Conservation (phyloP, 2,888 invertebrate species). For the Leptopilina syphax region DNA sequence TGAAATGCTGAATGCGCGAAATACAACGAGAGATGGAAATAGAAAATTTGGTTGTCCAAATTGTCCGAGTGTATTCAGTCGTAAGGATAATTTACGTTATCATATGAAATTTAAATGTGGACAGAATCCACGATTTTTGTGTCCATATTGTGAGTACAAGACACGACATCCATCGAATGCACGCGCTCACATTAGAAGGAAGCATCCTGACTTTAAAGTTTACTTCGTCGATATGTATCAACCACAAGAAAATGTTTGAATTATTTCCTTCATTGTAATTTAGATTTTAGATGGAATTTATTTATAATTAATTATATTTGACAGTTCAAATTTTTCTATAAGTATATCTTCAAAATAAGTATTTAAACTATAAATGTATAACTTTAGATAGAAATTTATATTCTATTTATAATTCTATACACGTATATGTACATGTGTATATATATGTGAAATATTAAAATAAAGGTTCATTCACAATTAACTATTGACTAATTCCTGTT, state of each 20-base stretch:
- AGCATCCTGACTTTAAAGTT: slow-evolving; percentile 62
- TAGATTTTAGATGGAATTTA: neutral
- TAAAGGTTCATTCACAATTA: too few species aligned
- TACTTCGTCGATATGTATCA: slow-evolving; percentile 55
- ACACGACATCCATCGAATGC: slow-evolving; percentile 71
- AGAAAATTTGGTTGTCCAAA: slow-evolving; percentile 48
- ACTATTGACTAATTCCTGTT: too few species aligned
- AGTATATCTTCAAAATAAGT: too few species aligned
- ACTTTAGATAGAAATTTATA: too few species aligned
- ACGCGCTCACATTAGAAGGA: slow-evolving; percentile 69
- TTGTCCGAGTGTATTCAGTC: slow-evolving; percentile 67
- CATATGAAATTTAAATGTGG: slow-evolving; percentile 68
- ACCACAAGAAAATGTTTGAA: neutral
- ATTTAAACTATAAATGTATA: too few species aligned
- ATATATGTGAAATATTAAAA: too few species aligned
- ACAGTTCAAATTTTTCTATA: too few species aligned
- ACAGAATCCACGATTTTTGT: slow-evolving; percentile 66
- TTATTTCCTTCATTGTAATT: too few species aligned
- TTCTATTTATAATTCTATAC: too few species aligned
- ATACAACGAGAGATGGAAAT: slow-evolving; percentile 7
- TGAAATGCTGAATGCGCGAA: slow-evolving; percentile 13
- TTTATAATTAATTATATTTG: too few species aligned
- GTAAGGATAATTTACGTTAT: slow-evolving; percentile 63
- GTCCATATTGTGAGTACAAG: slow-evolving; percentile 67
- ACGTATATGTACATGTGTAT: too few species aligned